Evolutionary conservation across 2,797 vertebrate genomes (phyloP), one percentile per base, ranked within the genome.

Genomic region (Hippopotamyrus pictus): DNA sequence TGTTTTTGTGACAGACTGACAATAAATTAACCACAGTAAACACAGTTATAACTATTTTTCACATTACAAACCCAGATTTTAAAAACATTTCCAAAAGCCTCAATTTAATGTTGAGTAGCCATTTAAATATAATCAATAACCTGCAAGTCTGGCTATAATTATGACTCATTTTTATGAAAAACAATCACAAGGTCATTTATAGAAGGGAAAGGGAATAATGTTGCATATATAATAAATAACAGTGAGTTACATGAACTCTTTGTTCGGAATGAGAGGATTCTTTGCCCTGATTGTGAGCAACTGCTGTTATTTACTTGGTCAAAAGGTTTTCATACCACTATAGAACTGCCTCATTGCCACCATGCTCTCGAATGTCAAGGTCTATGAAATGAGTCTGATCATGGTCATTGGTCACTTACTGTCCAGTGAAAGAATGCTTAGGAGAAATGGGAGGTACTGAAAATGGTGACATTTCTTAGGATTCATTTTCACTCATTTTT

Each of bases 151-250:
- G 89, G 37, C 51, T 86, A 22, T 29, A 62, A 48, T 22, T 76
- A 48, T 50, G 14, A 48, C 76, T 59, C 1, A 59, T 87, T 57
- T 54, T 57, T 33, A 41, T 65, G 53, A 65, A 65, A 88, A 59
- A 46, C 33, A 65, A 33, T 65, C 41, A 46, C 37, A 41, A 59
- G 50, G 50, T 87, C 57, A 44, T 88, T 57, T 88, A 46, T 65
- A 44, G 54, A 62, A 59, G 86, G 76, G 37, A 82, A 44, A 82
- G 76, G 76, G 41, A 82, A n/a, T 82, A 46, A 82, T n/a, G 12
- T 86, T 86, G 84, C 84, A 86, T 86, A 86, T 86, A 51, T 82
- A 11, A 22, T 54, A 86, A 86, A 86, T 53, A 86, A 29, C 82
- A 84, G 17, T 48, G 25, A 51, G 48, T 51, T 3, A 33, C 46